Evolutionary conservation across 2,888 invertebrate species (phyloP), one percentile per base, ranked within the genome.

Genomic region (Fragum sueziense): DNA sequence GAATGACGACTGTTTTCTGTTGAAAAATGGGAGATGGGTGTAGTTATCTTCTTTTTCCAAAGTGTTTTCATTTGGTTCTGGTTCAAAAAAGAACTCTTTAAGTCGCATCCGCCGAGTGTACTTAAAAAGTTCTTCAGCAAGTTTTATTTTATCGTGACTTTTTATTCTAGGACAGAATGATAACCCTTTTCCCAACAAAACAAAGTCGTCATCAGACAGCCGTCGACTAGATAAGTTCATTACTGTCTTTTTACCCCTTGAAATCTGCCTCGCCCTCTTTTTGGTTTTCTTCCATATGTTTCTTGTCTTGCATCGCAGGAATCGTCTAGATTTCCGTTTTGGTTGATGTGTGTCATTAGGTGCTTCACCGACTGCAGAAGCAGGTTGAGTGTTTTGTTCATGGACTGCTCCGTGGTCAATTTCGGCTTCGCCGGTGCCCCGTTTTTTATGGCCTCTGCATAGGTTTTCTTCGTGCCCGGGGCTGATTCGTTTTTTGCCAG

Each of bases 201-300:
- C 68, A 41, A 41, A 68, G 37, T 74, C 57, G 25, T 33, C 57
- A 27, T 33, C 34, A 6, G 33, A 54, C 0, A 74, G 20, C 9
- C 7, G 9, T 29, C 57, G 25, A 14, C 59, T 74, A 0, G 74
- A 74, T 33, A 74, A 7, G 22, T 74, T 68, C 57, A 74, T 59
- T 52, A 74, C 74, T 34, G 74, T 74, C 27, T 57, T 57, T 31
- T 68, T 57, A 4, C 74, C 41, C 57, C 54, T 14, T n/a, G 57
- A 41, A 22, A 74, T 37, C 52, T 74, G 29, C 31, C 29, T 52
- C 29, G 17, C n/a, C 20, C 47, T 62, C 22, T 74, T 73, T 41
- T 68, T 74, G 27, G 67, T 22, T n/a, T 74, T 22, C 41, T 74
- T 74, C 74, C 68, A 68, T 62, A 54, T 57, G 25, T 57, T 68